Conservation (phyloP, 1,140 invertebrate species). For the Euwallacea similis region DNA sequence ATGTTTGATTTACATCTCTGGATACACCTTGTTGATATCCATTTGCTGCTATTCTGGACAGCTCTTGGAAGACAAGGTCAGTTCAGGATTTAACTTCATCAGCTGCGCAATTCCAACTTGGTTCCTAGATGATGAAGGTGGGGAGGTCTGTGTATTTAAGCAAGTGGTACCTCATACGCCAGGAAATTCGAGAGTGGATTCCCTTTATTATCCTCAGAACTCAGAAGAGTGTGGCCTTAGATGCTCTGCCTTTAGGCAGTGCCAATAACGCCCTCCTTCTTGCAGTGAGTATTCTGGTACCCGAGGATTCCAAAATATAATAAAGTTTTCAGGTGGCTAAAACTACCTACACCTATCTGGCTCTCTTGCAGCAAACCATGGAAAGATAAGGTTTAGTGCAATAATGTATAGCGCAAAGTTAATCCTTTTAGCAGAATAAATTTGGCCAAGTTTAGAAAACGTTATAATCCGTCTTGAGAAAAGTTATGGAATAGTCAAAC, state of each 20-base stretch:
- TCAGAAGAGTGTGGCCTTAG: not conserved
- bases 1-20: too few relatives aligned
- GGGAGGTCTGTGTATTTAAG: not conserved
- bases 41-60: too few relatives aligned
- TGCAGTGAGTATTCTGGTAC: not conserved
- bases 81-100: too few relatives aligned
- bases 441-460: too few relatives aligned
- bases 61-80: too few relatives aligned
- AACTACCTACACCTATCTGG: not conserved
- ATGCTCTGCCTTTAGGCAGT: not conserved
- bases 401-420: not conserved
- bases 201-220: not conserved
- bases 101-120: too few relatives aligned
- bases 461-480: too few relatives aligned
- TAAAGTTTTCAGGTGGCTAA: not conserved
- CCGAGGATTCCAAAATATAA: not conserved
- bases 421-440: too few relatives aligned
- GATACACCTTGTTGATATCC: too few relatives aligned
- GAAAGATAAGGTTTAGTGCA: not conserved
- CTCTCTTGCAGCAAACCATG: not conserved
- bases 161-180: not conserved
- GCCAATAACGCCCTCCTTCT: not conserved
- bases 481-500: too few relatives aligned
- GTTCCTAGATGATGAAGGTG: not conserved
- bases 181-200: not conserved